These are phyloP conservation scores for Drosophila setosimentum DNA, from an alignment of 2,888 invertebrate species.

Conservation along the genomic window DNA sequence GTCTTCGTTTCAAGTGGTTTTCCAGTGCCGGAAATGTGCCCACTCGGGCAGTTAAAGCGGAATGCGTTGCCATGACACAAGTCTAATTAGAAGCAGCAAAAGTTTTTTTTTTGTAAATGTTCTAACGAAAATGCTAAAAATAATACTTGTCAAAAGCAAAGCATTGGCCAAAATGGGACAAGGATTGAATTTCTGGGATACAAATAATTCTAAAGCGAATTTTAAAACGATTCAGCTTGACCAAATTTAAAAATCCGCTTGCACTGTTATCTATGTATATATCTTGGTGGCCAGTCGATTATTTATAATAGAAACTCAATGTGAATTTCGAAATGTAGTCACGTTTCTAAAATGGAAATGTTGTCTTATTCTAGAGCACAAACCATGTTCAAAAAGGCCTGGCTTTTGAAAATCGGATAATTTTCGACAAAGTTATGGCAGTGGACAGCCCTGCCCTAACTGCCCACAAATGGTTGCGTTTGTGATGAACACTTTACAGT, in stretches of 20 bases:
- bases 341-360: background rate
- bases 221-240: background rate
- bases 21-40: slow-evolving; percentile 25
- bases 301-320: background rate
- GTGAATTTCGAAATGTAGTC: background rate
- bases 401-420: background rate
- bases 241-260: background rate
- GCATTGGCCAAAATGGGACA: background rate
- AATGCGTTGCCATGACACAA: slow-evolving; percentile 46
- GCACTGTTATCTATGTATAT: no score
- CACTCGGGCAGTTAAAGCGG: slow-evolving; percentile 10
- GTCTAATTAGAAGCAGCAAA: slow-evolving; percentile 45
- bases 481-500: background rate
- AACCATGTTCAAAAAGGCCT: background rate
- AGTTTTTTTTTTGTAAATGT: slow-evolving; percentile 1
- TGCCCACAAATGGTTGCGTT: background rate
- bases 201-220: no score
- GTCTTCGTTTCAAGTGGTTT: slow-evolving; percentile 53
- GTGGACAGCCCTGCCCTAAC: background rate
- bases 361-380: background rate
- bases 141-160: slow-evolving; percentile 2
- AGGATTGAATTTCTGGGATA: no score
- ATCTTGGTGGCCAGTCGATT: background rate
- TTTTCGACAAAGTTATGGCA: background rate
- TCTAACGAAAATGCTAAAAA: background rate